Evolutionary conservation across 1,140 invertebrate genomes (phyloP).

Genomic region (Elysia chlorotica): DNA sequence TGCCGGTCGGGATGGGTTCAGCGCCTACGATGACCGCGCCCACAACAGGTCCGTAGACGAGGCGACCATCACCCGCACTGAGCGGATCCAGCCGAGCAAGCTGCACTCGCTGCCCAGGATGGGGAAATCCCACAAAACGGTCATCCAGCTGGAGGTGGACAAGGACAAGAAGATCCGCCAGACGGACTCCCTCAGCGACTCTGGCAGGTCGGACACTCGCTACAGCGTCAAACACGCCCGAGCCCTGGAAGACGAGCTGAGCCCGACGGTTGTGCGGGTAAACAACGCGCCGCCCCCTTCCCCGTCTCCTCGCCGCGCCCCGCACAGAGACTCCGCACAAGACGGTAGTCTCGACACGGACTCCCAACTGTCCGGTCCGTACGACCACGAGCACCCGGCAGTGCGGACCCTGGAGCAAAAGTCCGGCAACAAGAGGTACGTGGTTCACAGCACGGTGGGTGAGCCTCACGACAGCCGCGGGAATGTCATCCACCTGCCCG

Average conservation of each 20-base stretch:
- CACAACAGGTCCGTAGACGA: constrained; percentile 1
- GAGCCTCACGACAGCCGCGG: background rate
- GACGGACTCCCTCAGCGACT: too few relatives aligned
- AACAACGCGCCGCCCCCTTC: too few relatives aligned
- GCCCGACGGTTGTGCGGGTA: too few relatives aligned
- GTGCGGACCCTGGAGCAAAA: constrained; percentile 1
- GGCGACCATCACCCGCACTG: background rate
- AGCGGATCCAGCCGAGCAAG: background rate
- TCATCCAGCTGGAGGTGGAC: constrained; percentile 14
- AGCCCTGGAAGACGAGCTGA: too few relatives aligned
- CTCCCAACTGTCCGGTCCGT: background rate
- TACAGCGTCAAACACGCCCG: constrained; percentile 2
- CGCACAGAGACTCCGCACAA: too few relatives aligned
- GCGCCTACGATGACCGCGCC: background rate
- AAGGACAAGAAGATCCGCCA: background rate
- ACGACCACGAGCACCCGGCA: background rate
- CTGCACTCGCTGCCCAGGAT: background rate
- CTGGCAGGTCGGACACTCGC: background rate
- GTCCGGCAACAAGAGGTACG: constrained; percentile 11
- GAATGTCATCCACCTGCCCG: background rate
- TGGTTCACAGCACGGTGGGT: constrained; percentile 7
- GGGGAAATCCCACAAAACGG: background rate
- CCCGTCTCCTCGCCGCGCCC: too few relatives aligned
- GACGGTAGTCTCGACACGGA: too few relatives aligned
- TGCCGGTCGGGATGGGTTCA: background rate